These are phyloP conservation scores for Drosophila ohnishii DNA, from an alignment of 1,140 invertebrate species.

Conservation along the genomic window DNA sequence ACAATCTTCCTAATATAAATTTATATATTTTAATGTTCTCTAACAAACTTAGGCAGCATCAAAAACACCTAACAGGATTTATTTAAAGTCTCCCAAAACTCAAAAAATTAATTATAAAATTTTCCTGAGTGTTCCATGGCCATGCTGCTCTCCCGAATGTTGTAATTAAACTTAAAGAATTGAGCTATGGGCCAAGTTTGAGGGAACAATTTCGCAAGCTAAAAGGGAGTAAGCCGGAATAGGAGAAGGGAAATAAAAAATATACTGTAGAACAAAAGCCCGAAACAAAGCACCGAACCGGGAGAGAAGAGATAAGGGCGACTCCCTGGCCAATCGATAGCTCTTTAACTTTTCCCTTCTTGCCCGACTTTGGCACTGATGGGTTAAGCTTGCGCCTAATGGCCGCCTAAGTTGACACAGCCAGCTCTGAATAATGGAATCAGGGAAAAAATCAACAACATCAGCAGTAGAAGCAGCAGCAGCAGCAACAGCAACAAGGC, in stretches of 20 bases:
- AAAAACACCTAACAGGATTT: neutral
- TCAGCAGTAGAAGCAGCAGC: conserved; percentile 4
- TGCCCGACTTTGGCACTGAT: conserved; percentile 65
- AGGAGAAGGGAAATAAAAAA: conserved; percentile 20
- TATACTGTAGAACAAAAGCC: conserved; percentile 44
- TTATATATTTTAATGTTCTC: neutral
- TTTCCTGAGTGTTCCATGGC: conserved; percentile 11
- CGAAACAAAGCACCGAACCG: conserved; percentile 27
- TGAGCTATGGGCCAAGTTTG: conserved; percentile 54
- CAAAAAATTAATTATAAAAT: neutral
- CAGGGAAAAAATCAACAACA: conserved; percentile 26
- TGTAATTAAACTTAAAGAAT: conserved; percentile 79
- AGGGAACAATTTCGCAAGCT: conserved; percentile 21
- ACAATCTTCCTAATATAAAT: neutral
- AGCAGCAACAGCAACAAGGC: conserved; percentile 1
- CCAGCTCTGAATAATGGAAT: conserved; percentile 37
- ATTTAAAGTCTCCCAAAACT: neutral
- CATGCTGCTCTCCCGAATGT: conserved; percentile 32
- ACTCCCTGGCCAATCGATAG: conserved; percentile 63
- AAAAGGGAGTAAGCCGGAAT: conserved; percentile 24
- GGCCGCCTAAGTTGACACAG: conserved; percentile 72
- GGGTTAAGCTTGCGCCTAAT: conserved; percentile 76
- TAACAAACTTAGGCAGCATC: neutral
- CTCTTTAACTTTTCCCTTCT: conserved; percentile 66
- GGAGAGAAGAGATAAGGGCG: conserved; percentile 1